These are phyloP conservation scores for Drosophila santomea DNA, from an alignment of 1,140 invertebrate species.

Conservation along the genomic window DNA sequence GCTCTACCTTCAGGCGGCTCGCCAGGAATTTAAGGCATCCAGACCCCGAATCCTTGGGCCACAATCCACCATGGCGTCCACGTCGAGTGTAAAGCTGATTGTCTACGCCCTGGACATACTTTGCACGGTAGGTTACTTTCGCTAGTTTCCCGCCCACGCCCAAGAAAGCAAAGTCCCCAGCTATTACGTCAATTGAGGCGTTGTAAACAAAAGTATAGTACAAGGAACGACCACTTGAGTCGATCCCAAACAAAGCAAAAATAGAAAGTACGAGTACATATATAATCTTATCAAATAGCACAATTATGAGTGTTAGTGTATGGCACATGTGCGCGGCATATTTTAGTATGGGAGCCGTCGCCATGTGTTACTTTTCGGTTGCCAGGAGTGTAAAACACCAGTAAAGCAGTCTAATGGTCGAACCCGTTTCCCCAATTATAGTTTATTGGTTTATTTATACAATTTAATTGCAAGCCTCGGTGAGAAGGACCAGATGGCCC, in stretches of 20 bases:
- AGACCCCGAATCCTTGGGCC: background rate
- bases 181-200: constrained; percentile 33
- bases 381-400: too few relatives aligned
- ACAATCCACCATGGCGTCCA: constrained; percentile 57
- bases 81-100: constrained; percentile 65
- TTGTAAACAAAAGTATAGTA: constrained; percentile 2
- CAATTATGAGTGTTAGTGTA: background rate
- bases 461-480: constrained; percentile 29
- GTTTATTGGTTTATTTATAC: constrained; percentile 36
- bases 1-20: constrained; percentile 18
- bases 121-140: constrained; percentile 63
- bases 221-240: constrained; percentile 11
- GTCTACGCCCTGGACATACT: constrained; percentile 64
- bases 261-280: background rate
- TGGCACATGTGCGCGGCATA: background rate
- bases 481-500: constrained; percentile 41
- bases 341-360: constrained; percentile 1
- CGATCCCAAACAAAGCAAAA: background rate
- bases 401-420: constrained; percentile 12
- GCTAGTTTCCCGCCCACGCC: constrained; percentile 6
- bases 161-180: constrained; percentile 1
- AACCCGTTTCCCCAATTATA: constrained; percentile 16
- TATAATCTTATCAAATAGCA: background rate
- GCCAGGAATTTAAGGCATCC: constrained; percentile 35
- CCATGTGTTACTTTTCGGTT: constrained; percentile 10